phyloP scores from a whole-genome alignment of 2,888 invertebrate species.

The Caradrina kadenii region DNA sequence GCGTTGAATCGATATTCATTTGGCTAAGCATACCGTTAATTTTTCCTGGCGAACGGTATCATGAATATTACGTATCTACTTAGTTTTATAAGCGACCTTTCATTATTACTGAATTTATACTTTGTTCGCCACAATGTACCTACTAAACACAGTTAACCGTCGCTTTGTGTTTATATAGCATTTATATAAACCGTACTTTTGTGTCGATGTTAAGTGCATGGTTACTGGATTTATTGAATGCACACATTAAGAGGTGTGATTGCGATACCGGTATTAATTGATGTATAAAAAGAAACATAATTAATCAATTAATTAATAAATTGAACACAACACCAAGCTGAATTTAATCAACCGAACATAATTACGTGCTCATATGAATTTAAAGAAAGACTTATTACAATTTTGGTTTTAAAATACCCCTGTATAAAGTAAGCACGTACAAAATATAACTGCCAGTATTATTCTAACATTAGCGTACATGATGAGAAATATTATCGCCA shows the following conservation, averaged over 20 bases:
- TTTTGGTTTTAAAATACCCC: conserved; percentile 11
- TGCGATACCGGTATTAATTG: conserved; percentile 32
- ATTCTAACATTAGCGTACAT: conserved; percentile 64
- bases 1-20: conserved; percentile 87
- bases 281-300: conserved; percentile 31
- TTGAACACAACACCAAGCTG: conserved; percentile 11
- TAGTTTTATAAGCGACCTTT: conserved; percentile 68
- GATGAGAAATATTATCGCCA: conserved; percentile 69
- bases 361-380: conserved; percentile 7
- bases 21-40: conserved; percentile 84
- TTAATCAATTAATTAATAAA: conserved; percentile 40
- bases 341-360: neutral
- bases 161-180: conserved; percentile 15
- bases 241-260: conserved; percentile 36
- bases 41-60: conserved; percentile 80
- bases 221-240: conserved; percentile 42
- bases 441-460: conserved; percentile 53
- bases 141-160: conserved; percentile 33
- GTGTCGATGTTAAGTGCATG: conserved; percentile 28
- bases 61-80: conserved; percentile 79
- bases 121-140: conserved; percentile 46
- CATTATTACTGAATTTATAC: conserved; percentile 66
- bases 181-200: conserved; percentile 20
- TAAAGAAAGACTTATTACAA: neutral
- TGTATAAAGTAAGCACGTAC: conserved; percentile 20